Percentiles rank a stretch among this genome's conserved stretches.
Conservation (phyloP, 2,113 vertebrate species). For the Anthoscopus minutus region DNA sequence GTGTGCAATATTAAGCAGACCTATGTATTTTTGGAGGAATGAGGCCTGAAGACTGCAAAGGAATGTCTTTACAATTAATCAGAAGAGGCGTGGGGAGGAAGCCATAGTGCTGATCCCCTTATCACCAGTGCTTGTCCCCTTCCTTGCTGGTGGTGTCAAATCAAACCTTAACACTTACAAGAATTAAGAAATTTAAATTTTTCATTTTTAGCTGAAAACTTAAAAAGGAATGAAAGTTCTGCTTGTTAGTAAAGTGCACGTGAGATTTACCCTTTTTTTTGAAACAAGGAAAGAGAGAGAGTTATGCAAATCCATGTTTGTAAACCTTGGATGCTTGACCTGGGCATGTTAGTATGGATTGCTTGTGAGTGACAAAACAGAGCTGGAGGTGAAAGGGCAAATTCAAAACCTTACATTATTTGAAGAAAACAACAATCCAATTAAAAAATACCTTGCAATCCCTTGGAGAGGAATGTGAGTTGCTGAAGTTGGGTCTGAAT, state of each 20-base stretch:
- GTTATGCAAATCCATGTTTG: not conserved
- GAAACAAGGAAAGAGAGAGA: not conserved
- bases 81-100: not conserved
- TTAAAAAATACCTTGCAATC: constrained; percentile 29
- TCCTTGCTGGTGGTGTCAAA: not conserved
- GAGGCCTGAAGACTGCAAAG: not conserved
- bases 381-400: not conserved
- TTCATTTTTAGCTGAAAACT: not conserved
- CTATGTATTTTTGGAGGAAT: not conserved
- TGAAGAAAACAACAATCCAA: not conserved
- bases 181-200: not conserved
- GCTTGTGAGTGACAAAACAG: accelerated
- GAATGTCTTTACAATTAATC: not conserved
- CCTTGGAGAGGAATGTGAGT: not conserved
- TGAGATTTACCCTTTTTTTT: not conserved
- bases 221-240: not conserved
- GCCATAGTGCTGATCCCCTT: not conserved
- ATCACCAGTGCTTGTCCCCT: not conserved
- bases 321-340: not conserved
- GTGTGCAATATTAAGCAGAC: not conserved
- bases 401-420: not conserved
- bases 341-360: not conserved
- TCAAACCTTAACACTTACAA: not conserved
- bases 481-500: constrained; percentile 27
- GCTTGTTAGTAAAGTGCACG: not conserved